Evolutionary conservation across 2,888 invertebrate genomes (phyloP).

Genomic region (Ernsta delagoae): DNA sequence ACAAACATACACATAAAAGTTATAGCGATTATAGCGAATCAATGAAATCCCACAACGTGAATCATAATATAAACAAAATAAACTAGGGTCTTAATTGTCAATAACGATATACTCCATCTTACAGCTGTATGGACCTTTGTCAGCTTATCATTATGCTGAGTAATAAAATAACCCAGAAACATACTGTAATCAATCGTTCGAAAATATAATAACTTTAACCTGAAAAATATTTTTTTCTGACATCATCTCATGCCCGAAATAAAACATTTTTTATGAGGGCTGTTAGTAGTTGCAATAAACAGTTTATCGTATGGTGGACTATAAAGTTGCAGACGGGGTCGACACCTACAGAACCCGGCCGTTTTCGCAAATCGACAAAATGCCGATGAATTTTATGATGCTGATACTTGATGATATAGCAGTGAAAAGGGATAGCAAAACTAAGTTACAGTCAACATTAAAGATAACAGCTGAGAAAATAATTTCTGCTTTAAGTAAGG

Average conservation of each 20-base stretch:
- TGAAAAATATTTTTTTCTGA: neutral
- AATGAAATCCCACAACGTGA: too few relatives aligned
- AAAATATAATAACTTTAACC: neutral
- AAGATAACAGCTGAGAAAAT: neutral
- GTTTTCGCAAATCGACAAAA: neutral
- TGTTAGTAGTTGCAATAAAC: slow-evolving; percentile 18
- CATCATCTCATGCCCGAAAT: neutral
- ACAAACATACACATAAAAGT: neutral
- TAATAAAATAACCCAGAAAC: too few relatives aligned
- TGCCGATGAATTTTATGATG: slow-evolving; percentile 7
- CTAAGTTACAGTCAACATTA: neutral
- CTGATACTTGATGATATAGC: neutral
- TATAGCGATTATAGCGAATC: neutral
- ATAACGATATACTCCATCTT: neutral
- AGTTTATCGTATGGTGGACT: slow-evolving; percentile 6
- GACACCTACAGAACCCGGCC: slow-evolving; percentile 1
- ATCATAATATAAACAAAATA: too few relatives aligned
- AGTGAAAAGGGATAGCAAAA: neutral
- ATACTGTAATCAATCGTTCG: too few relatives aligned
- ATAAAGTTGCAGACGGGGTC: slow-evolving; percentile 12
- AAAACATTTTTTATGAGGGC: slow-evolving; percentile 12
- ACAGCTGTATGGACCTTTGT: too few relatives aligned
- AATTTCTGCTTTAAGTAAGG: neutral
- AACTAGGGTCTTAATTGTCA: neutral
- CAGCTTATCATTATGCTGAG: too few relatives aligned